Base-by-base conservation (phyloP, 1,140 invertebrate species). In the Aphelinus atriplicis region DNA sequence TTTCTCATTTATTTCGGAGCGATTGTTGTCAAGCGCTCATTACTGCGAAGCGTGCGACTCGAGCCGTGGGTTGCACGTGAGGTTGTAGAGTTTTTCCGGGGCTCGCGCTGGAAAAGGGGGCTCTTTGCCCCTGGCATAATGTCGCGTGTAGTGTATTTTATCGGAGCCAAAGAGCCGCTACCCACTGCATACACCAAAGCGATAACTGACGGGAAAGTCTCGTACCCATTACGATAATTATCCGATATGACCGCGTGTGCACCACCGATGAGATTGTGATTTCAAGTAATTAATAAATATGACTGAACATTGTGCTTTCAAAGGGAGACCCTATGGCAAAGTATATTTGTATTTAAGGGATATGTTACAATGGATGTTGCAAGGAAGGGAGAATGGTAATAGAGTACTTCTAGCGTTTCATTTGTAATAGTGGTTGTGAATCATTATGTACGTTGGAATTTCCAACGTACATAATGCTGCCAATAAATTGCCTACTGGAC, bases 221-320 rank as follows among this genome's bases (percentile, higher is more conserved):
- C 61, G 62, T 43, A 50, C n/a, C 67, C 62, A 75, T 75, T 75
- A 71, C 61, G 67, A 71, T 75, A 75, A 75, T 75, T 71, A 71
- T 75, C 68, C 48, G 55, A 71, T 58, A 71, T 9, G 56, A 71
- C 55, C 56, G 46, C 61, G 62, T 53, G 70, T 64, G 10, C 46
- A 9, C 42, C 1, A 9, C 1, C 9, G 51, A 26, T 26, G 26
- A 75, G 55, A 51, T 71, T 65, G 62, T 50, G 60, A 71, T 75
- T 71, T 65, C 45, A n/a, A 7, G 10, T 75, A 66, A 75, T 75
- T 75, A 75, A 75, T 75, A 75, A 66, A 66, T 75, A 71, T 61
- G 46, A 10, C 48, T 26, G 26, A 26, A 26, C 26, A 26, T 26
- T 26, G 26, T 26, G 26, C 26, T 26, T 26, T 26, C 26, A 26